Evolutionary conservation across 2,797 vertebrate species (phyloP), one percentile per base, ranked within the genome.

Genomic region (Hipposideros larvatus): DNA sequence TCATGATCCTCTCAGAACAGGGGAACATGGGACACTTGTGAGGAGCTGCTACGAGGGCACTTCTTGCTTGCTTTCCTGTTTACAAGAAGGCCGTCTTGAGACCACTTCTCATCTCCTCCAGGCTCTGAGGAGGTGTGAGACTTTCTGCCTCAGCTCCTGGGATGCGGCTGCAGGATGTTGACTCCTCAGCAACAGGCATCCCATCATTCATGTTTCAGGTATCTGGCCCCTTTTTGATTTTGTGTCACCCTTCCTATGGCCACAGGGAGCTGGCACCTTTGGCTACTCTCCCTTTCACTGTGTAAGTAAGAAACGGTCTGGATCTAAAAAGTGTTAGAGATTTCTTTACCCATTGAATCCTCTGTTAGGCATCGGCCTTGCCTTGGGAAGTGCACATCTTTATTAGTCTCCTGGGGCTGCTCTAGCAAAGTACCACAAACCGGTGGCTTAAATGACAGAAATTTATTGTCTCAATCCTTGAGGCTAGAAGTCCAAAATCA

Each of bases 151-250:
- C 2, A 5, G 5, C 3, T 21, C 14, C 19, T 9, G 2, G 37
- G 65, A 4, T 8, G 28, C 11, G 1, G 14, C 61, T 24, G 24
- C 31, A 24, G 21, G n/a, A 7, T 1, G 0, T 11, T 46, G 74
- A 46, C 3, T 10, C 0, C 31, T 73, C 37, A 6, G 48, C 4
- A 16, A 7, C 7, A 86, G 28, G 46, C 5, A 0, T 59, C 21
- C 34, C 13, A 4, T 14, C 0, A 0, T 15, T 16, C 5, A 2
- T 10, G 28, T 34, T 78, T 31, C 31, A 2, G 68, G 15, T 2
- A 3, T 16, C 14, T 14, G 7, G 15, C 1, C 24, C 28, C 9
- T 1, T 66, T 71, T 73, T 31, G 57, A 7, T 61, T 34, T 63
- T 26, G 41, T 14, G 59, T 77, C 41, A 28, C 41, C 46, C 82